These are phyloP conservation scores for Synanthedon vespiformis DNA, from an alignment of 2,888 invertebrate genomes.

Conservation along the genomic window DNA sequence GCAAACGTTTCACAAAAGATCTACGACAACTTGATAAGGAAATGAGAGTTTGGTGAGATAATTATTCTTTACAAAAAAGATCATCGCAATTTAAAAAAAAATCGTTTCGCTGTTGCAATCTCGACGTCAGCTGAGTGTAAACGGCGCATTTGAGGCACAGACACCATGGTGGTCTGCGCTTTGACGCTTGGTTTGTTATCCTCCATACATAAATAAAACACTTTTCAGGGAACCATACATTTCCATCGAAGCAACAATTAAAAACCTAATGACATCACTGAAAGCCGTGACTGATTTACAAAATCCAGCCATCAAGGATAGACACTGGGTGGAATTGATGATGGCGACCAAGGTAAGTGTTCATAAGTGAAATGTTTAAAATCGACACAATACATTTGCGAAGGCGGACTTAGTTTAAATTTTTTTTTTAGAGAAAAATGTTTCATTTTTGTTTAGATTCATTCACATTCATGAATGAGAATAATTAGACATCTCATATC, in stretches of 20 bases:
- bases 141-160: too few relatives aligned
- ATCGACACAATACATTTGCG: constrained; percentile 1
- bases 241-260: constrained; percentile 84
- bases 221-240: constrained; percentile 78
- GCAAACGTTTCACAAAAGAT: constrained; percentile 92
- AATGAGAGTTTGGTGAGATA: constrained; percentile 74
- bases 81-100: background rate
- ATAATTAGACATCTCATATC: too few relatives aligned
- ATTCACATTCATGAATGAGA: constrained; percentile 30
- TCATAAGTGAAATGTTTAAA: constrained; percentile 3
- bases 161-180: background rate
- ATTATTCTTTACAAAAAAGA: background rate
- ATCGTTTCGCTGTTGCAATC: too few relatives aligned
- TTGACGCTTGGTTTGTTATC: background rate
- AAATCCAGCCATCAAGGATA: constrained; percentile 92
- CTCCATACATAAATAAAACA: background rate
- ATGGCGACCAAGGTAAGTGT: constrained; percentile 78
- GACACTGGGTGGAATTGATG: constrained; percentile 96
- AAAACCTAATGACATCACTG: constrained; percentile 93
- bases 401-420: background rate
- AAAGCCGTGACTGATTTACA: constrained; percentile 93
- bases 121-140: background rate
- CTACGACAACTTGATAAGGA: constrained; percentile 84
- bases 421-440: constrained; percentile 4
- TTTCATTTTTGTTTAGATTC: constrained; percentile 38